phyloP scores from a whole-genome alignment of 1,140 invertebrate species.

The Micrasema longulum region DNA sequence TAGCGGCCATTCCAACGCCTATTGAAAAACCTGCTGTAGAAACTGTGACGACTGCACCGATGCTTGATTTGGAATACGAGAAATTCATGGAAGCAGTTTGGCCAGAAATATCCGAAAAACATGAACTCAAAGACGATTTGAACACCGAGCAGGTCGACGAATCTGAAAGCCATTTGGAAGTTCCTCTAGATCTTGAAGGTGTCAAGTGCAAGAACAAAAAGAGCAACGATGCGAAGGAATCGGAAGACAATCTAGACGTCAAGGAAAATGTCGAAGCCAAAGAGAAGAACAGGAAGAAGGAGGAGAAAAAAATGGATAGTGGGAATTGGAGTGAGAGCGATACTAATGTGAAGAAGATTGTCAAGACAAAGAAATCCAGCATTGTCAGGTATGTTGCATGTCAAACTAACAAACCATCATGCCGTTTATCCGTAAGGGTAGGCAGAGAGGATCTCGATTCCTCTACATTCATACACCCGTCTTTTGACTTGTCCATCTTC shows the following conservation, averaged over 20 bases:
- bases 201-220: background rate
- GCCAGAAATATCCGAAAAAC: slow-evolving; percentile 32
- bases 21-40: background rate
- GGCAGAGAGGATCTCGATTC: too few species aligned
- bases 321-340: slow-evolving; percentile 42
- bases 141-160: background rate
- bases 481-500: too few species aligned
- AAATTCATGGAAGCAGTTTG: slow-evolving; percentile 54
- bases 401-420: too few species aligned
- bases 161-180: background rate
- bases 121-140: background rate
- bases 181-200: background rate
- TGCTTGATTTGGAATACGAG: slow-evolving; percentile 50
- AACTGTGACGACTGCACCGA: background rate
- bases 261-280: background rate
- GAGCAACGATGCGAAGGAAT: slow-evolving; percentile 6
- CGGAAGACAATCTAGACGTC: background rate
- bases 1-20: slow-evolving; percentile 23
- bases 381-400: background rate
- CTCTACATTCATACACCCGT: too few species aligned
- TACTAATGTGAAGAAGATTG: slow-evolving; percentile 20
- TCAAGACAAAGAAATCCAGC: slow-evolving; percentile 14
- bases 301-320: slow-evolving; percentile 22
- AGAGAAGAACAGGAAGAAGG: slow-evolving; percentile 4
- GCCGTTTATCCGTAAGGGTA: too few species aligned